phyloP scores from a whole-genome alignment of 2,113 vertebrate species.

The Myotis yumanensis region DNA sequence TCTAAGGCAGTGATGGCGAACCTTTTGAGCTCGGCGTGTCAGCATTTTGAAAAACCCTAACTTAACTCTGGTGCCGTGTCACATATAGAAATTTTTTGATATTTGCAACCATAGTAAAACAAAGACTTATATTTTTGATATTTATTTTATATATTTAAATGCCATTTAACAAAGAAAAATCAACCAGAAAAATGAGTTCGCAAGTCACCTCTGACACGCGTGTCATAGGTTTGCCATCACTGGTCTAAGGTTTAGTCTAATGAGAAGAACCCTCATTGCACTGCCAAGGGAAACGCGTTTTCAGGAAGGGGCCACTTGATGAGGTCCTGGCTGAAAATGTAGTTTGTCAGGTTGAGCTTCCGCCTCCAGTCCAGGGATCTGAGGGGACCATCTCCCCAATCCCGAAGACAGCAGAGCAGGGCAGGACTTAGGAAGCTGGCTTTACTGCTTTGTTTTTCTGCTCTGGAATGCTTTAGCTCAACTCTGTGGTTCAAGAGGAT shows the following conservation, averaged over 20 bases:
- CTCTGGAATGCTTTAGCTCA: slow-evolving; percentile 1
- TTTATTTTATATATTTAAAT: too few species aligned
- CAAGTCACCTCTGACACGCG: too few species aligned
- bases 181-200: too few species aligned
- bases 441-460: neutral
- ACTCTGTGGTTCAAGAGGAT: neutral
- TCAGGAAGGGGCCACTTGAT: neutral
- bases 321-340: neutral
- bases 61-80: too few species aligned
- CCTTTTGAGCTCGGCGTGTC: too few species aligned
- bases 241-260: neutral
- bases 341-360: neutral
- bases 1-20: too few species aligned
- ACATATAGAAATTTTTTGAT: too few species aligned
- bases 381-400: neutral
- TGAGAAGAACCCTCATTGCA: neutral
- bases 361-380: neutral
- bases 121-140: too few species aligned
- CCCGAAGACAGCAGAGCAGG: neutral
- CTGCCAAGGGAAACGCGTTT: neutral
- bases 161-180: too few species aligned
- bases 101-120: too few species aligned
- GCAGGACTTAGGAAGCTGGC: neutral
- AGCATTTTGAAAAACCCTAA: too few species aligned
- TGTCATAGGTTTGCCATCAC: too few species aligned